Evolutionary conservation across 2,797 vertebrate genomes (phyloP).

Genomic region (Fringilla coelebs): DNA sequence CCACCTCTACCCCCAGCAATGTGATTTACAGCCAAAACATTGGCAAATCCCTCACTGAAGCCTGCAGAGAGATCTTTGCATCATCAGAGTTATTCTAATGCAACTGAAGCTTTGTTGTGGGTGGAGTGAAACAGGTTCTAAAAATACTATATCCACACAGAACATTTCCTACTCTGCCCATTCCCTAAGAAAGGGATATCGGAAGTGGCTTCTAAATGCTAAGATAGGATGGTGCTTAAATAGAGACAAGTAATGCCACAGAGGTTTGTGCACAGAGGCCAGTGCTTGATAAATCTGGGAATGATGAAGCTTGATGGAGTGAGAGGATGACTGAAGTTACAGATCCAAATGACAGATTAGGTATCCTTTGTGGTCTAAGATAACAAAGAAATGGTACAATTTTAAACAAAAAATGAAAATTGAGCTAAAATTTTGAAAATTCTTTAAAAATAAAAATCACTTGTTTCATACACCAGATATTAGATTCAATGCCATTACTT

Average conservation of each 20-base stretch:
- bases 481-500: conserved; percentile 67
- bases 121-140: neutral
- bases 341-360: neutral
- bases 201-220: neutral
- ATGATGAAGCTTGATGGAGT: neutral
- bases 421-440: neutral
- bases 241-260: neutral
- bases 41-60: neutral
- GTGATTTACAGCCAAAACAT: neutral
- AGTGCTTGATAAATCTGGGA: neutral
- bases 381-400: neutral
- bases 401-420: neutral
- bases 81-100: neutral
- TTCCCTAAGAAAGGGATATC: neutral
- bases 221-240: neutral
- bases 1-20: neutral
- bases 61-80: neutral
- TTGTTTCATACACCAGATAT: neutral
- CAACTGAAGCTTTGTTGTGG: neutral
- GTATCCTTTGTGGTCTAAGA: neutral
- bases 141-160: neutral
- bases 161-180: neutral
- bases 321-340: neutral
- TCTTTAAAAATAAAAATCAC: neutral
- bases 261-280: neutral